Evolutionary conservation across 2,797 vertebrate species (phyloP).

Genomic region (Jordanella pulchra): DNA sequence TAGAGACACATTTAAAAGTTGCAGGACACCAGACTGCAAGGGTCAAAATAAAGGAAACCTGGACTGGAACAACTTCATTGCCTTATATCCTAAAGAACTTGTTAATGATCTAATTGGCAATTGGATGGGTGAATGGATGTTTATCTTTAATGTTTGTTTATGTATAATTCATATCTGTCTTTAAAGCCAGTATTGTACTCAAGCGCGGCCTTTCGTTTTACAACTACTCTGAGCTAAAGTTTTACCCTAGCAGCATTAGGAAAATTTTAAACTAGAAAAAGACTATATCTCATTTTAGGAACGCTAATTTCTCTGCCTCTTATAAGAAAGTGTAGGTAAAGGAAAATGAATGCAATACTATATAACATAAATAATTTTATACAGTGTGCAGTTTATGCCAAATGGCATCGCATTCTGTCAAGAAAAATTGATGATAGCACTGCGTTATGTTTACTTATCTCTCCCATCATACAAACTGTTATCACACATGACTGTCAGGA

Average conservation of each 20-base stretch:
- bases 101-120: no score
- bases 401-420: neutral
- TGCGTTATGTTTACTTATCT: slow-evolving; percentile 12
- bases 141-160: no score
- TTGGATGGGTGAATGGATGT: neutral
- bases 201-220: neutral
- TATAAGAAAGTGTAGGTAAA: neutral
- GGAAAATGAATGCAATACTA: neutral
- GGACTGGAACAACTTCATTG: no score
- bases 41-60: no score
- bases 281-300: neutral
- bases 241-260: neutral
- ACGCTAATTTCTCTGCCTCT: neutral
- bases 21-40: no score
- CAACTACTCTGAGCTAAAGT: neutral
- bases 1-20: no score
- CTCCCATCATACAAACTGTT: slow-evolving; percentile 31
- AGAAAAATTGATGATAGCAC: slow-evolving; percentile 3
- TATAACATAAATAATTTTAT: neutral
- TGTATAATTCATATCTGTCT: neutral
- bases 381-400: neutral
- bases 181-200: neutral
- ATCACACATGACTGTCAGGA: slow-evolving; percentile 44
- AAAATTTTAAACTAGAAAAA: neutral
- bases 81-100: no score